Percentiles rank a stretch among this genome's conserved stretches.
Evolutionary conservation across 2,888 invertebrate species (phyloP).

Genomic region (Euproctis similis): DNA sequence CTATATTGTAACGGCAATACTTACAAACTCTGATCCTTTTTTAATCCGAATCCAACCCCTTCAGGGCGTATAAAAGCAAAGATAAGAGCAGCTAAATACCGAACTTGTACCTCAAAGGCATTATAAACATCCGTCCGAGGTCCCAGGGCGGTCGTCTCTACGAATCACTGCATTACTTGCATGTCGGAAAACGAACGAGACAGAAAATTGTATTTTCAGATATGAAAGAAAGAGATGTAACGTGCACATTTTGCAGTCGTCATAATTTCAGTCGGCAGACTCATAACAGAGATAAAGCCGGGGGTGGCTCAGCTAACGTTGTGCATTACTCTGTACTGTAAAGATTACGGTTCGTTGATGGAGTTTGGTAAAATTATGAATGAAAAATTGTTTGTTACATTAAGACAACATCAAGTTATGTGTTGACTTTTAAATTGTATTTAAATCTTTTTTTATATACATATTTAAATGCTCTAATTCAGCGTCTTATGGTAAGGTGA

Average conservation of each 20-base stretch:
- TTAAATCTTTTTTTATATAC: too few species aligned
- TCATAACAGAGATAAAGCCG: slow-evolving; percentile 74
- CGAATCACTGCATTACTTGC: slow-evolving; percentile 59
- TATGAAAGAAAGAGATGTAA: slow-evolving; percentile 32
- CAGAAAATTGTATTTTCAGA: slow-evolving; percentile 4
- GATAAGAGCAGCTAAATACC: slow-evolving; percentile 53
- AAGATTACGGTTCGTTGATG: slow-evolving; percentile 8
- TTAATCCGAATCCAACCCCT: slow-evolving; percentile 39
- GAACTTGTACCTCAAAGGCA: slow-evolving; percentile 49
- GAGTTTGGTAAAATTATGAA: slow-evolving; percentile 4
- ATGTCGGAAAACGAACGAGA: slow-evolving; percentile 35
- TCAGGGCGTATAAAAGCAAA: slow-evolving; percentile 40
- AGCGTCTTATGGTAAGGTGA: too few species aligned
- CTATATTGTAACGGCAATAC: slow-evolving; percentile 8
- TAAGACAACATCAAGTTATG: too few species aligned
- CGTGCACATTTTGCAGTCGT: slow-evolving; percentile 71
- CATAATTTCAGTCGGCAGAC: slow-evolving; percentile 76
- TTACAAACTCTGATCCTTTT: slow-evolving; percentile 30
- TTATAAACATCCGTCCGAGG: slow-evolving; percentile 45
- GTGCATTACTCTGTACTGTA: slow-evolving; percentile 12
- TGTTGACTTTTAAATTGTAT: too few species aligned
- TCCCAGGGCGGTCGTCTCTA: slow-evolving; percentile 50
- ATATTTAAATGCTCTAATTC: too few species aligned
- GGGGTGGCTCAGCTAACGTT: slow-evolving; percentile 27
- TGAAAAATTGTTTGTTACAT: too few species aligned